Conservation (phyloP, 2,113 vertebrate species). For the Holacanthus passer region DNA sequence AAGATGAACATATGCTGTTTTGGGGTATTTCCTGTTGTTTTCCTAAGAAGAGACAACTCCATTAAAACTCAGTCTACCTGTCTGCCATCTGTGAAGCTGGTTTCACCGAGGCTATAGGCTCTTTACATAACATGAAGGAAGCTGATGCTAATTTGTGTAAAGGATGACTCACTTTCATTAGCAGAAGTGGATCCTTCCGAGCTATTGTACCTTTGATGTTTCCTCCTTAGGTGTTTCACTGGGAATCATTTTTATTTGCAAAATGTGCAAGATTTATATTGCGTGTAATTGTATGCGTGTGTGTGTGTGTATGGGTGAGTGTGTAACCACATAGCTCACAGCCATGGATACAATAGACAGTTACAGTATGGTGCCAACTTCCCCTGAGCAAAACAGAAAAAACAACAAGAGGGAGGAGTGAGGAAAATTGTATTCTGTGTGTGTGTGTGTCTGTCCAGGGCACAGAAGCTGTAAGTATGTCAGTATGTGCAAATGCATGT, state of each 20-base stretch:
- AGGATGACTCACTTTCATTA: conserved; percentile 65
- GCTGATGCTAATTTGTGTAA: conserved; percentile 52
- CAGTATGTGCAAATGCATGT: conserved; percentile 49
- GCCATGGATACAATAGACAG: conserved; percentile 47
- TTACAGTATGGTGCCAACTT: conserved; percentile 51
- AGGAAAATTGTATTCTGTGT: conserved; percentile 26
- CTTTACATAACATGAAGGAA: conserved; percentile 46
- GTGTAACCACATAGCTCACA: conserved; percentile 53
- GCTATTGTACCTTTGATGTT: conserved; percentile 70
- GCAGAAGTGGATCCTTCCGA: conserved; percentile 46
- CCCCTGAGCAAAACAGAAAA: conserved; percentile 52
- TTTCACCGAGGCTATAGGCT: conserved; percentile 18
- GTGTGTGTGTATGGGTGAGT: neutral
- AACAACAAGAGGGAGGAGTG: conserved; percentile 51
- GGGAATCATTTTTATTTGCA: conserved; percentile 58
- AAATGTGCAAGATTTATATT: conserved; percentile 50
- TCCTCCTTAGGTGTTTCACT: conserved; percentile 59
- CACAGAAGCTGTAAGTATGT: conserved; percentile 41
- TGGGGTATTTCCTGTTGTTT: neutral
- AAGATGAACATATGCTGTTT: neutral
- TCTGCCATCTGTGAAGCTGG: neutral
- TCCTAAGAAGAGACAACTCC: neutral
- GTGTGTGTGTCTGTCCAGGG: conserved; percentile 9
- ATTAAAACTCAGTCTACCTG: neutral
- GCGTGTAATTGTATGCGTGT: conserved; percentile 41